A percentile compares a stretch with the other conserved stretches of the same genome.
These are phyloP conservation scores for Melanotaenia boesemani DNA, from an alignment of 2,797 vertebrate species.

Conservation along the genomic window DNA sequence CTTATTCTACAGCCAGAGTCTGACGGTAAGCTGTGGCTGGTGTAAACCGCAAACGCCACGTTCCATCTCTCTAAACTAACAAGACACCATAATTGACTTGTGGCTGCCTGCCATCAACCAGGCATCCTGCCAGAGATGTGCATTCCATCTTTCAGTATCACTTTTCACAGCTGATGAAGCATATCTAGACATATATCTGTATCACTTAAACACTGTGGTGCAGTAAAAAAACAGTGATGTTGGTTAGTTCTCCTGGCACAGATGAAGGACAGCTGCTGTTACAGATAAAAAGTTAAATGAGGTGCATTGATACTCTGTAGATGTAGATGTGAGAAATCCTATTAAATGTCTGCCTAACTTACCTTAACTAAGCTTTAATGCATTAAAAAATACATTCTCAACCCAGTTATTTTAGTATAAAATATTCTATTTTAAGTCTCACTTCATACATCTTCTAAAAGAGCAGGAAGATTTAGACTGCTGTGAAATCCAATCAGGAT, in stretches of 20 bases:
- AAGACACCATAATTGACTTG: constrained; percentile 41
- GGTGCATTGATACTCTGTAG: not conserved
- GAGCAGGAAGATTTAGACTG: constrained; percentile 10
- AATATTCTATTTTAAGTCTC: constrained; percentile 16
- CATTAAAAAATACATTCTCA: constrained; percentile 11
- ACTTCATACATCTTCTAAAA: constrained; percentile 11
- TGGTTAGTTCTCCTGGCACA: constrained; percentile 11
- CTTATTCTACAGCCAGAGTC: constrained; percentile 20
- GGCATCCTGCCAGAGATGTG: constrained; percentile 36
- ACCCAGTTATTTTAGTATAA: constrained; percentile 7
- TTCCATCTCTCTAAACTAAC: constrained; percentile 49
- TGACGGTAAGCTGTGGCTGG: constrained; percentile 16
- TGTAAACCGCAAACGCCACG: constrained; percentile 30
- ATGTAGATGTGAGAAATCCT: constrained; percentile 8
- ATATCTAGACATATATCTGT: constrained; percentile 16
- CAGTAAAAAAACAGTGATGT: not conserved
- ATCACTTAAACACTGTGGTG: constrained; percentile 1
- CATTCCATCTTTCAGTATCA: constrained; percentile 47
- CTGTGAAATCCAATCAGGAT: constrained; percentile 14
- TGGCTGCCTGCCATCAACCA: constrained; percentile 32
- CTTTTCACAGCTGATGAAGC: constrained; percentile 40
- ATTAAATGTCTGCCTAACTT: constrained; percentile 30
- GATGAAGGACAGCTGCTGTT: constrained; percentile 17
- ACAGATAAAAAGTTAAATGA: constrained; percentile 28
- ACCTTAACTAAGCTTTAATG: constrained; percentile 16